Evolutionary conservation across 2,888 invertebrate genomes (phyloP).

Genomic region (Acanthococcus lagerstroemiae): DNA sequence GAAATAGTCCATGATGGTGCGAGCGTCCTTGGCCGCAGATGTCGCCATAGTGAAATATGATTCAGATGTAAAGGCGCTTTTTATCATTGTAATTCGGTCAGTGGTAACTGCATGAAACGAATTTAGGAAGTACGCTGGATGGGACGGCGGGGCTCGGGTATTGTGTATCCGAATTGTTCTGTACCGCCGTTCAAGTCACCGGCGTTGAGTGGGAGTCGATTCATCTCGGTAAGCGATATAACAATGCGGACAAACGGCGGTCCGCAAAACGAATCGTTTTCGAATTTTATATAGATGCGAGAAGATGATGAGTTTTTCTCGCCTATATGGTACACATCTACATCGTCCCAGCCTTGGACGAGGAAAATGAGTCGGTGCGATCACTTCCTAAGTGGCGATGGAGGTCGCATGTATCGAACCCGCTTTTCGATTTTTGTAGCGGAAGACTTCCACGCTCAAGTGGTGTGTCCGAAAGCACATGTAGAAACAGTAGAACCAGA

Average conservation of each 20-base stretch:
- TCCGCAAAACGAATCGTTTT: neutral
- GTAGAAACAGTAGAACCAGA: no score
- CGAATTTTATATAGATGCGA: neutral
- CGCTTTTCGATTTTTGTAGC: no score
- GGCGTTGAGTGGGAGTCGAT: constrained; percentile 20
- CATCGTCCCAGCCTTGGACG: no score
- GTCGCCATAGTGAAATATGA: constrained; percentile 25
- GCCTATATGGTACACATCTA: no score
- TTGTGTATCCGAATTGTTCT: constrained; percentile 13
- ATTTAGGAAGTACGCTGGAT: constrained; percentile 6
- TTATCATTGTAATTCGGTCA: constrained; percentile 29
- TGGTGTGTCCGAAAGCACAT: no score
- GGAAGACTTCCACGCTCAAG: no score
- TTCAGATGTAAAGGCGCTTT: constrained; percentile 25
- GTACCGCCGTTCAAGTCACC: constrained; percentile 12
- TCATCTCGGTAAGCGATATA: neutral
- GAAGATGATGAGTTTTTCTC: neutral
- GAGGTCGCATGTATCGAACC: no score
- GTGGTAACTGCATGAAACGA: constrained; percentile 21
- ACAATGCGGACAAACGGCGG: neutral
- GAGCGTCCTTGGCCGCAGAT: constrained; percentile 21
- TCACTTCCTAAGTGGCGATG: no score
- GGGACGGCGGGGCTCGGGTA: neutral
- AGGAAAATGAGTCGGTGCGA: no score
- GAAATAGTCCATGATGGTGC: constrained; percentile 12